Evolutionary conservation across 2,888 invertebrate genomes (phyloP).

Genomic region (Chydorus sphaericus): DNA sequence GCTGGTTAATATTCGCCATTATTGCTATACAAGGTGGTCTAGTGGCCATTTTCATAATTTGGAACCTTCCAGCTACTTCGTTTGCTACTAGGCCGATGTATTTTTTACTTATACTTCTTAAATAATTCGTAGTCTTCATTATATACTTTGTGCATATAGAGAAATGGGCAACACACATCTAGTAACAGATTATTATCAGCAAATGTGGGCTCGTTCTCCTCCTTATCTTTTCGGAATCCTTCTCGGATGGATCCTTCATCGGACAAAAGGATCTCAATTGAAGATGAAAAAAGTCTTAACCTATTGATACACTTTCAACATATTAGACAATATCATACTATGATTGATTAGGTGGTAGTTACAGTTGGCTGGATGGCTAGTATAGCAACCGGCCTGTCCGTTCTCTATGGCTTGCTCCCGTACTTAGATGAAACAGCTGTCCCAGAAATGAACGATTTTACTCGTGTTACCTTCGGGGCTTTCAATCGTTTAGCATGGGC

Average conservation of each 20-base stretch:
- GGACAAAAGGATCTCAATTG: slow-evolving; percentile 44
- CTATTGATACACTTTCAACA: neutral
- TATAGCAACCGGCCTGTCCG: too few relatives aligned
- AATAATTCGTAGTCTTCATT: neutral
- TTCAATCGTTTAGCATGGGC: too few relatives aligned
- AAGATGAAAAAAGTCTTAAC: slow-evolving; percentile 35
- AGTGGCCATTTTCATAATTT: slow-evolving; percentile 8
- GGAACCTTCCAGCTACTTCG: slow-evolving; percentile 11
- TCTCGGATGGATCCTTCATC: slow-evolving; percentile 55
- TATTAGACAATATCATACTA: neutral
- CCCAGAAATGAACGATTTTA: too few relatives aligned
- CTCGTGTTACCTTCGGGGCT: too few relatives aligned
- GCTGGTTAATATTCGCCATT: slow-evolving; percentile 10
- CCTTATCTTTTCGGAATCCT: slow-evolving; percentile 65
- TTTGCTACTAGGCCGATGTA: slow-evolving; percentile 11
- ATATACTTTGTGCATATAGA: too few relatives aligned
- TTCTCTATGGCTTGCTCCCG: too few relatives aligned
- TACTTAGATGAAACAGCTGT: too few relatives aligned
- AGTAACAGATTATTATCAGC: slow-evolving; percentile 48
- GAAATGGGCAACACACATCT: too few relatives aligned
- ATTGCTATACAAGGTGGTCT: slow-evolving; percentile 7
- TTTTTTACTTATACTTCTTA: neutral
- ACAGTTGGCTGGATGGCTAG: too few relatives aligned
- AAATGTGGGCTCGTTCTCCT: slow-evolving; percentile 68
- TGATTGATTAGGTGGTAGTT: neutral